A percentile compares a stretch with the other conserved stretches of the same genome.
phyloP scores from a whole-genome alignment of 92 coral and sea anemone genomes.

The Bergia puertoricense region DNA sequence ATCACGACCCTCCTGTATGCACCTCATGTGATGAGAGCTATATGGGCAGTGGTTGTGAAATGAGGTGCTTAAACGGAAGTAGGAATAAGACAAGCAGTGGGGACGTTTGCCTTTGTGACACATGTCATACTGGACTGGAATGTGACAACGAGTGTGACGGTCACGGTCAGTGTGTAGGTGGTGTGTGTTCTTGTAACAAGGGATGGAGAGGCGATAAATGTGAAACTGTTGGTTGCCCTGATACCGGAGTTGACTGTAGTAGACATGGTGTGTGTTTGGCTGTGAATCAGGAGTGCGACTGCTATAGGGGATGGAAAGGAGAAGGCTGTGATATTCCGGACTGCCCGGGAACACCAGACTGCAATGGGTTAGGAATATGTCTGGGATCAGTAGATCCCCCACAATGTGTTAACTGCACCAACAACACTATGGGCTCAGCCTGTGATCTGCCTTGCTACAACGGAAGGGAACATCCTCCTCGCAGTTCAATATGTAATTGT shows the following conservation, averaged over 20 bases:
- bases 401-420: slow-evolving; percentile 65
- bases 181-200: slow-evolving; percentile 52
- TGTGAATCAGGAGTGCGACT: slow-evolving; percentile 68
- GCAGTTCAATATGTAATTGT: slow-evolving; percentile 59
- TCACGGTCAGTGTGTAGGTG: slow-evolving; percentile 59
- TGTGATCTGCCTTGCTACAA: slow-evolving; percentile 70
- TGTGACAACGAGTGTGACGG: slow-evolving; percentile 65
- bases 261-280: slow-evolving; percentile 64
- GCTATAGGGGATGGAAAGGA: slow-evolving; percentile 70
- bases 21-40: slow-evolving; percentile 58
- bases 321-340: slow-evolving; percentile 64
- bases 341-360: slow-evolving; percentile 74
- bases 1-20: slow-evolving; percentile 67
- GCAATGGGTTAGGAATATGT: slow-evolving; percentile 59
- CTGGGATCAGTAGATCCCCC: slow-evolving; percentile 63
- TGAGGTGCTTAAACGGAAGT: slow-evolving; percentile 59
- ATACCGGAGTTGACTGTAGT: slow-evolving; percentile 59
- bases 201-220: slow-evolving; percentile 75
- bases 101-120: slow-evolving; percentile 54
- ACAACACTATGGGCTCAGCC: slow-evolving; percentile 64
- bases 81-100: slow-evolving; percentile 24
- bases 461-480: slow-evolving; percentile 62
- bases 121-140: slow-evolving; percentile 65
- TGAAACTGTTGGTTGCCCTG: slow-evolving; percentile 70
- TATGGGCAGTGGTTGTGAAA: slow-evolving; percentile 64